A percentile compares a stretch with the other conserved stretches of the same genome.
Evolutionary conservation across 2,888 invertebrate species (phyloP).

Genomic region (Phengaris alcon): DNA sequence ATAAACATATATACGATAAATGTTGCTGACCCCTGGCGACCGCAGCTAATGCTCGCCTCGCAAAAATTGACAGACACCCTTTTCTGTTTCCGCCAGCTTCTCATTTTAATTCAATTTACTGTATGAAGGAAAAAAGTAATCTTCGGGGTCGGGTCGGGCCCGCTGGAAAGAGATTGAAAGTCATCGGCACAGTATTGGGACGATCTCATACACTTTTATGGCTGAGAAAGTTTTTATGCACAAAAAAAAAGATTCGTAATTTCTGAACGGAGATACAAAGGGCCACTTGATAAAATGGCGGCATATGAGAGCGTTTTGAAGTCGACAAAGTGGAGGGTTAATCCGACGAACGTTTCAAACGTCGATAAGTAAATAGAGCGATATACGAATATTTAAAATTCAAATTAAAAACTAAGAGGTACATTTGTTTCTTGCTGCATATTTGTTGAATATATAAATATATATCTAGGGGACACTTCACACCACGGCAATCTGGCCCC

Average conservation of each 20-base stretch:
- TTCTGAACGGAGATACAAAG: slow-evolving; percentile 40
- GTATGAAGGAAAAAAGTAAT: slow-evolving; percentile 77
- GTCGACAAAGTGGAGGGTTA: not conserved
- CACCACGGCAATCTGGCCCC: no score
- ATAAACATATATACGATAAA: slow-evolving; percentile 44
- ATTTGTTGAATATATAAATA: not conserved
- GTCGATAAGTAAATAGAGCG: not conserved
- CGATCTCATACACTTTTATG: slow-evolving; percentile 77
- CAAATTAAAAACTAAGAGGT: not conserved
- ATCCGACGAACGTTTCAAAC: not conserved
- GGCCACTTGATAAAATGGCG: slow-evolving; percentile 23
- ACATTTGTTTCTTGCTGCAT: not conserved
- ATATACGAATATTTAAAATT: not conserved
- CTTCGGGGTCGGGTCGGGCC: slow-evolving; percentile 71
- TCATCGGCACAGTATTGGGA: slow-evolving; percentile 76
- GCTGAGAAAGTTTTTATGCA: slow-evolving; percentile 72
- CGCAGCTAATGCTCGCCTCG: slow-evolving; percentile 40
- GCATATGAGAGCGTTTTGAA: slow-evolving; percentile 7
- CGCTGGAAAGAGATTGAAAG: slow-evolving; percentile 75
- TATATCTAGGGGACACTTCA: no score
- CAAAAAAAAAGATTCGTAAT: slow-evolving; percentile 70
- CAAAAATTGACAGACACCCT: slow-evolving; percentile 68
- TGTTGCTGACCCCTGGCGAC: slow-evolving; percentile 27
- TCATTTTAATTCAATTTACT: slow-evolving; percentile 78
- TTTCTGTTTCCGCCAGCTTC: slow-evolving; percentile 73